Percentiles rank a stretch among this genome's conserved stretches.
These are phyloP conservation scores for Nephila pilipes DNA, from an alignment of 1,140 invertebrate species.

Conservation along the genomic window DNA sequence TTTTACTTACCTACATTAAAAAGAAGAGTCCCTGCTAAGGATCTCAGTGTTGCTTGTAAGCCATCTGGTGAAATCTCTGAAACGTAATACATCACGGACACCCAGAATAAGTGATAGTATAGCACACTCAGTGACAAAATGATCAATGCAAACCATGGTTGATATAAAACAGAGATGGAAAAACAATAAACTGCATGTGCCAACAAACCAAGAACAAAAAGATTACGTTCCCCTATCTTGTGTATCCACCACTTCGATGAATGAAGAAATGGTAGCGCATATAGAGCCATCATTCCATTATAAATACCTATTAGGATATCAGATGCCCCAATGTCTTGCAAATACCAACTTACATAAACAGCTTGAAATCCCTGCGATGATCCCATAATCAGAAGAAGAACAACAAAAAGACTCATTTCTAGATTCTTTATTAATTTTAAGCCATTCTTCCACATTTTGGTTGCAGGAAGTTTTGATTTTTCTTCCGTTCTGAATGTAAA, in stretches of 20 bases:
- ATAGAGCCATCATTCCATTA: background rate
- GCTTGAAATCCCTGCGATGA: background rate
- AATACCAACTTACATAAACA: background rate
- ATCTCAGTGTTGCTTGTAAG: background rate
- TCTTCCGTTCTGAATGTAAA: no score
- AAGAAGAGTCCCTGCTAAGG: background rate
- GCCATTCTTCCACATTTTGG: background rate
- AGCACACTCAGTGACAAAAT: background rate
- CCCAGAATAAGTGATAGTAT: background rate
- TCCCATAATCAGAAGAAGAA: background rate
- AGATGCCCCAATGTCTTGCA: background rate
- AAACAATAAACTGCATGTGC: background rate
- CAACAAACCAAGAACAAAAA: background rate
- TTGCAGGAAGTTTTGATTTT: no score
- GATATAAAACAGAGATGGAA: background rate
- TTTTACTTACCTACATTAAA: constrained; percentile 3
- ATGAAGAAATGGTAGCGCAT: background rate
- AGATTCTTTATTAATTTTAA: background rate
- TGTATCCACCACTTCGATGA: background rate
- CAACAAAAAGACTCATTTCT: background rate
- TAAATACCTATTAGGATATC: background rate
- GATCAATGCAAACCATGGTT: background rate
- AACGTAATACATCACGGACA: background rate
- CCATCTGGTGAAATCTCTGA: background rate
- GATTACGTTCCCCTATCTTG: background rate